Base-by-base conservation (phyloP, 2,888 invertebrate species). In the Helobdella robusta region DNA sequence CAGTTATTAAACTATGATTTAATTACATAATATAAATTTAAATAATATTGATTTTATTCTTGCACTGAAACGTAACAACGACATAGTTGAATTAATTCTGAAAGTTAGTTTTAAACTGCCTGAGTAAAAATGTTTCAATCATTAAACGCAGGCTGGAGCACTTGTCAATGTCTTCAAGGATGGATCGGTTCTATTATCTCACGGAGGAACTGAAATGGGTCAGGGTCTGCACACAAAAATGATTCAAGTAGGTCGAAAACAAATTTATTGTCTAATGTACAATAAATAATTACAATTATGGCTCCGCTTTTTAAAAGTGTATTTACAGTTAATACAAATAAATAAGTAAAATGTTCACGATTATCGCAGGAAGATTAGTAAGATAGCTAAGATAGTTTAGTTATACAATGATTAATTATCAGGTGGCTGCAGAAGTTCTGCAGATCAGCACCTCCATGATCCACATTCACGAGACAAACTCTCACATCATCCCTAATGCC, bases 191-290 rank as follows among this genome's bases (percentile, higher is more conserved):
- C 82, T 94, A 15, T 73, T 95, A 23, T 85, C 87, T 0, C 92
- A 91, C 76, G 82, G 81, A 44, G 94, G 93, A n/a, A 87, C 89
- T 8, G 95, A 95, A 83, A 94, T 95, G 88, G 95, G 95, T 0
- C 95, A 95, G 81, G 95, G 95, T 1, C 82, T 97, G 3, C 89
- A 93, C 76, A 95, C 91, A 0, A 95, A 95, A 83, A 91, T 93
- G 88, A 86, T 91, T 64, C 93, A 94, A 84, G 81, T 82, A 71
- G 11, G 20, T 30, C 32, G 11, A 11, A 30, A 18, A 11, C 11
- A 23, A 18, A 20, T 23, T 52, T 18, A 18, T 20, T 52, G 18
- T 20, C 11, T 20, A 20, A n/a, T 8, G 15, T 8, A 52, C 20
- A 52, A n/a, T 11, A 11, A 18, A 20, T 20, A 11, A 52, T 11